Evolutionary conservation across 2,113 vertebrate species (phyloP).

Genomic region (Mesocricetus auratus): DNA sequence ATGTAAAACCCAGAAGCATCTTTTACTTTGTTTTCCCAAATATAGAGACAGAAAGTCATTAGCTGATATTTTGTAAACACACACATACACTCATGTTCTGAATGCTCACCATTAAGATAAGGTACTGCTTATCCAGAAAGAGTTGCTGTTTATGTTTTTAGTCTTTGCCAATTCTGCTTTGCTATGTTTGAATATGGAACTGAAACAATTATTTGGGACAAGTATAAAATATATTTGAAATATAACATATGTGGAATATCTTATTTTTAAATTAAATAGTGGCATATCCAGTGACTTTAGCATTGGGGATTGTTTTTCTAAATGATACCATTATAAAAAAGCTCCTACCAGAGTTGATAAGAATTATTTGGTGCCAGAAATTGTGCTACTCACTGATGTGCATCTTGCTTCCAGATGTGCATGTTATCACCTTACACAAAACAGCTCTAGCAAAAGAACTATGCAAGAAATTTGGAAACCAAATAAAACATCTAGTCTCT

Average conservation of each 20-base stretch:
- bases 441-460: not conserved
- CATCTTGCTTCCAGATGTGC: constrained; percentile 48
- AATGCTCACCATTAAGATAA: constrained; percentile 1
- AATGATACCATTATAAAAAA: not conserved
- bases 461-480: not conserved
- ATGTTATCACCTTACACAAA: not conserved
- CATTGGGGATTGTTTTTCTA: not conserved
- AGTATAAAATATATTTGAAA: not conserved
- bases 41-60: not conserved
- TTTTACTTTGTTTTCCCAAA: not conserved
- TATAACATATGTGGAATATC: not conserved
- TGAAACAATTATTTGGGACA: not conserved
- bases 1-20: not conserved
- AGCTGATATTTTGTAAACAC: not conserved
- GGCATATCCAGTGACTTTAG: not conserved
- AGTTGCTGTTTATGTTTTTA: not conserved
- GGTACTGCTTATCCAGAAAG: not conserved
- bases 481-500: constrained; percentile 25
- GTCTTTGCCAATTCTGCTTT: not conserved
- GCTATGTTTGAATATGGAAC: not conserved
- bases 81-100: not conserved
- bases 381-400: not conserved
- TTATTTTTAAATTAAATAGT: constrained; percentile 61
- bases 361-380: constrained; percentile 35
- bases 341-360: not conserved